Base-by-base conservation (phyloP, 2,797 vertebrate genomes). In the Gobionotothen gibberifrons region DNA sequence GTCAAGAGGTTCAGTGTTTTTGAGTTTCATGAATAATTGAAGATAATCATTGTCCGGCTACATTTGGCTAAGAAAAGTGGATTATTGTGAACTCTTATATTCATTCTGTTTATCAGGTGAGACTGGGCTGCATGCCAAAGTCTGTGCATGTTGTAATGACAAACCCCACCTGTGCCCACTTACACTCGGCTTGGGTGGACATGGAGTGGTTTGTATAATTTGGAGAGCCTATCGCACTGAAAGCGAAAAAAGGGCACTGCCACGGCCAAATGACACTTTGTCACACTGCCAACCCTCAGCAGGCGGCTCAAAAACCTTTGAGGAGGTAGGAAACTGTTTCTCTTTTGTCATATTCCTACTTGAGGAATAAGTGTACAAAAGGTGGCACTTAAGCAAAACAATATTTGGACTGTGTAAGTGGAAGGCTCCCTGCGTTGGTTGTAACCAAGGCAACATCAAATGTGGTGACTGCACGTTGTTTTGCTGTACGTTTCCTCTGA, bases 201-300 rank as follows among this genome's bases (percentile, higher is more conserved):
- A 53, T 73, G 39, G 52, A 87, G 83, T 75, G 60, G 59, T 61
- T 54, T 54, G 59, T 42, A 21, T 36, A 26, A 19, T 81, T 72
- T 59, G 53, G 29, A 79, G 56, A 76, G 78, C 53, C 40, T 29
- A 16, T 64, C 29, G 26, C 49, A 55, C 53, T 61, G 44, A 84
- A 70, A 85, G 55, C 10, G 15, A 56, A 47, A 62, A 69, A 79
- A 56, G 71, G 71, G 51, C 55, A 55, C 69, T 87, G 85, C 73
- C 87, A 86, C 16, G 66, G 63, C 84, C 89, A 90, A 65, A 90
- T 90, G 87, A 87, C 59, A 17, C 60, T 70, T 48, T 71, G 67
- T 72, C 68, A 61, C 49, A 9, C 59, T 47, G 75, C 75, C 80
- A 76, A 22, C 21, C 26, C n/a, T 22, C 2, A 4, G 47, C 44